Evolutionary conservation across 1,140 invertebrate genomes (phyloP), one percentile per base, ranked within the genome.

Genomic region (Drosophila serrata): DNA sequence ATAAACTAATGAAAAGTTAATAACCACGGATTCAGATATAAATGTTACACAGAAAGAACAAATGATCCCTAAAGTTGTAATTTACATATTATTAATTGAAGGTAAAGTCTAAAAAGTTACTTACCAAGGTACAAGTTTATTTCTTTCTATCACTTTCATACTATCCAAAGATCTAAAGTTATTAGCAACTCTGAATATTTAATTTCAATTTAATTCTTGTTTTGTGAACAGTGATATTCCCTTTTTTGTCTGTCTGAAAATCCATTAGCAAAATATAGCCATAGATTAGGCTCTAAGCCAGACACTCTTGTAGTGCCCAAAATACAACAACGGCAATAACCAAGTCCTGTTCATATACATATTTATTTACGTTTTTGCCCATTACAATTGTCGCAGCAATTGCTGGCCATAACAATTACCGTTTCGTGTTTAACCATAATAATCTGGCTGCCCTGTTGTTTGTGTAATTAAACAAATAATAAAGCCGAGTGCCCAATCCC

Each of bases 381-480:
- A 59, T 59, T 48, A 72, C 79, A 72, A 86, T 79, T 87, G 82
- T 87, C 82, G 59, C 53, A 87, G 79, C 84, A 82, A 88, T 88
- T 82, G 80, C 80, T 84, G 84, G 72, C 42, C 80, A 87, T 84
- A 78, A 87, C 84, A 84, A 80, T 88, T 87, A 87, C 84, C 81
- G 80, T 84, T 88, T 80, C 85, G 84, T 87, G 84, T 87, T 87
- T 88, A 88, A 87, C 84, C 84, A 88, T 87, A 87, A 87, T 87
- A 87, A 87, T 87, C 84, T 87, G 84, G 77, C 48, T 17, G 48
- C 27, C 79, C 80, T 45, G 84, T 87, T 87, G 78, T 87, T 87
- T 90, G 84, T 78, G 84, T 88, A 88, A 87, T 87, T 87, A 87
- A 87, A 88, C 77, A 87, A 88, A 84, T 78, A 87, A 84, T 90